phyloP scores from a whole-genome alignment of 2,113 vertebrate species.

The Psephotus haematonotus region DNA sequence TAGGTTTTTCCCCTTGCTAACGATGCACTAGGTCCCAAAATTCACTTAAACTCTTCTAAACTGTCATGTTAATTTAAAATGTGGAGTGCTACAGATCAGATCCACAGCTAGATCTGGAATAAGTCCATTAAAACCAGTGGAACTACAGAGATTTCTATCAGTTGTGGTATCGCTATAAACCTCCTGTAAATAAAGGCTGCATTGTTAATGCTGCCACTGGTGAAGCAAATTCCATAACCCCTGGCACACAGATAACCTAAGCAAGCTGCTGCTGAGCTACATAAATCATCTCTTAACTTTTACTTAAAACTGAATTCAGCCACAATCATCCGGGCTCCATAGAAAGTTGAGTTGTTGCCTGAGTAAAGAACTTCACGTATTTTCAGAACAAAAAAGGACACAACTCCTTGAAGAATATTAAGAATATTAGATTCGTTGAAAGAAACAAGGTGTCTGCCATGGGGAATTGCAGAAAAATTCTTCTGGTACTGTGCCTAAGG shows the following conservation, averaged over 20 bases:
- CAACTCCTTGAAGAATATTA: neutral
- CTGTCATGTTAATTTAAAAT: slow-evolving; percentile 13
- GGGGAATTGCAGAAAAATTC: neutral
- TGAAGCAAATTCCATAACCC: slow-evolving; percentile 14
- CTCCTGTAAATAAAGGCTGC: slow-evolving; percentile 34
- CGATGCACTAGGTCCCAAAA: neutral
- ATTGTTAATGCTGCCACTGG: slow-evolving; percentile 39
- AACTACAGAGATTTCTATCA: slow-evolving; percentile 39
- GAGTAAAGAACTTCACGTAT: neutral
- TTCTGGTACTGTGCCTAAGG: neutral
- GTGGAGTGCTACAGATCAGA: slow-evolving; percentile 22
- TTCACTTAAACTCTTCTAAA: slow-evolving; percentile 3
- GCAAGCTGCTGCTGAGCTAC: neutral
- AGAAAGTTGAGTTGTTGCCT: accelerated
- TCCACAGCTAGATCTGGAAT: slow-evolving; percentile 33
- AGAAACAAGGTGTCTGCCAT: neutral
- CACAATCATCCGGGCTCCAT: neutral
- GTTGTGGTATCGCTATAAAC: slow-evolving; percentile 29
- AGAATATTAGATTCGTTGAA: neutral
- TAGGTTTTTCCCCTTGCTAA: neutral
- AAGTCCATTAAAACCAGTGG: slow-evolving; percentile 53
- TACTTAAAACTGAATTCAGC: neutral
- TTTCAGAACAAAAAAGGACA: neutral
- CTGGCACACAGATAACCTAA: neutral
- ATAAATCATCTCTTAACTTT: neutral